Conservation (phyloP, 2,113 vertebrate species). For the Sorex araneus region DNA sequence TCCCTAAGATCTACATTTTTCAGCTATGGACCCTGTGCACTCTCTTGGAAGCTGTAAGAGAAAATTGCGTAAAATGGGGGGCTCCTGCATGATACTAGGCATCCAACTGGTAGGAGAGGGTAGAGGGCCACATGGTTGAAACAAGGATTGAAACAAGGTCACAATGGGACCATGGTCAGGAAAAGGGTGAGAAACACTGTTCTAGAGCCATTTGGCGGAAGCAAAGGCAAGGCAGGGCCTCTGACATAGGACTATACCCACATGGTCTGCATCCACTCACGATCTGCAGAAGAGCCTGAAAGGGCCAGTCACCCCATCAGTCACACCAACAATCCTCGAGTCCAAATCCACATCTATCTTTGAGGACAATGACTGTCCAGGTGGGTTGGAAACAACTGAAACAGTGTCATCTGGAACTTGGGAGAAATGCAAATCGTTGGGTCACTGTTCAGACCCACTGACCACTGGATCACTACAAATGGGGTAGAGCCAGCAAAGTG, state of each 20-base stretch:
- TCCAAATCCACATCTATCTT: not conserved
- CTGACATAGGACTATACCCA: no score
- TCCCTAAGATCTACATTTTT: not conserved
- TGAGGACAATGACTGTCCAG: not conserved
- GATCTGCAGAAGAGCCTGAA: rapidly evolving
- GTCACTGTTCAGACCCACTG: not conserved
- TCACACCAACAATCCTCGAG: not conserved
- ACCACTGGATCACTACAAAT: not conserved
- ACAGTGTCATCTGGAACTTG: not conserved
- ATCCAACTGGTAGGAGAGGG: no score
- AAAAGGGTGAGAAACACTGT: no score
- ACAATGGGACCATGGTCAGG: no score
- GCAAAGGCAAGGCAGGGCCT: not conserved
- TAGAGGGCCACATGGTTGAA: no score
- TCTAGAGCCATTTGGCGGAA: no score
- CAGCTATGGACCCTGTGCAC: no score
- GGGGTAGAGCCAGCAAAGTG: not conserved
- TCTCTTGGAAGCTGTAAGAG: no score
- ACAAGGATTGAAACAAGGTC: no score
- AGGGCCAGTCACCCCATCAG: not conserved
- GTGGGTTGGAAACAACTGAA: not conserved
- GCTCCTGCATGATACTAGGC: no score
- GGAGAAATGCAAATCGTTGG: not conserved
- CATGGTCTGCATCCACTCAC: not conserved
- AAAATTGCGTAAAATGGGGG: no score